Conservation (phyloP, 1,140 invertebrate species). For the Eubasilissa regina region DNA sequence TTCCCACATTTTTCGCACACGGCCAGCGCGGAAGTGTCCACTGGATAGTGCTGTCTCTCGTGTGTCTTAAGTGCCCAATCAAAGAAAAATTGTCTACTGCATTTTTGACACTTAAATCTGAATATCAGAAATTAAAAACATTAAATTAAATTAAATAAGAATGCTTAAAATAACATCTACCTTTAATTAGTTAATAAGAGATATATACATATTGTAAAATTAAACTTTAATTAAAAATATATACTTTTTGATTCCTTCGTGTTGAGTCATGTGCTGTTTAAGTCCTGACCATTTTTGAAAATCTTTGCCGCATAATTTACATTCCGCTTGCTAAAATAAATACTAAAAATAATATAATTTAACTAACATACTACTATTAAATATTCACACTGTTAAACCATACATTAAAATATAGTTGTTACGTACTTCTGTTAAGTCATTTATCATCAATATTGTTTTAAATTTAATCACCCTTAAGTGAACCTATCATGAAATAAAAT, state of each 20-base stretch:
- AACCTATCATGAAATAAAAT: too few relatives aligned
- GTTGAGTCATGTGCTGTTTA: constrained; percentile 54
- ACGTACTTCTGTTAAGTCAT: too few relatives aligned
- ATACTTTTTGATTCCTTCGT: constrained; percentile 49
- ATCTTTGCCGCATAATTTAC: constrained; percentile 53
- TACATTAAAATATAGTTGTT: too few relatives aligned
- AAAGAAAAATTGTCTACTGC: constrained; percentile 50
- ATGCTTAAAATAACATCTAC: not conserved
- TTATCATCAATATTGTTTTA: too few relatives aligned
- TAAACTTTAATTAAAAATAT: constrained; percentile 1
- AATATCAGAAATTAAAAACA: constrained; percentile 4
- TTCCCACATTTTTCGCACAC: constrained; percentile 52
- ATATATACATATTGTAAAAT: too few relatives aligned
- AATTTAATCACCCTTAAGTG: too few relatives aligned
- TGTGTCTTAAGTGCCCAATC: constrained; percentile 50
- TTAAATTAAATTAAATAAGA: not conserved
- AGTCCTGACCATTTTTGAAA: constrained; percentile 54
- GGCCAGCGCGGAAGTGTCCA: constrained; percentile 15
- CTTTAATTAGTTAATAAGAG: too few relatives aligned
- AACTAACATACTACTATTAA: too few relatives aligned
- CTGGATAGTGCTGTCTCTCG: constrained; percentile 37
- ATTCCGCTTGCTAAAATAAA: constrained; percentile 51
- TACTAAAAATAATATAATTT: not conserved
- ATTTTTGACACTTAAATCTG: constrained; percentile 41
- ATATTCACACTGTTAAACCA: too few relatives aligned